Evolutionary conservation across 2,113 vertebrate species (phyloP).

Genomic region (Taxidea taxus): DNA sequence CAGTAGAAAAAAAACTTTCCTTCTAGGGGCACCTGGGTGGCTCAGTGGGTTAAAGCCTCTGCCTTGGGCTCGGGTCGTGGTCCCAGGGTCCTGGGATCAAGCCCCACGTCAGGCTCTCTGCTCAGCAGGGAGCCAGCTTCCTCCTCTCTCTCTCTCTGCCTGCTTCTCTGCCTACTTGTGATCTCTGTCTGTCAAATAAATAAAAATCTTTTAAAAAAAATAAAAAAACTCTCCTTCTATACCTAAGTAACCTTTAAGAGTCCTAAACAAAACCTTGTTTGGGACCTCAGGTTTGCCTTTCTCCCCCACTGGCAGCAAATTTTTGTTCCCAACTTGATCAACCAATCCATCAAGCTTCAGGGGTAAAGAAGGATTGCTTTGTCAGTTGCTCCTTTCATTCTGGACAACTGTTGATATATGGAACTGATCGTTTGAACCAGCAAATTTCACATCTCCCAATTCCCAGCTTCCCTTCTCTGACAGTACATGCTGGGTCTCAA

Average conservation of each 20-base stretch:
- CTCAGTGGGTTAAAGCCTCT: too few relatives aligned
- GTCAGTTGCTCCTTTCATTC: slow-evolving; percentile 40
- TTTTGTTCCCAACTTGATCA: slow-evolving; percentile 48
- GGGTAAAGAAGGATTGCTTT: slow-evolving; percentile 38
- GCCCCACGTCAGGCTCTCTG: too few relatives aligned
- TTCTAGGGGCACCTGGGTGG: too few relatives aligned
- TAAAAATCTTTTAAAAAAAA: too few relatives aligned
- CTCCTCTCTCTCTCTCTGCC: too few relatives aligned
- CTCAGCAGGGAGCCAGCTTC: too few relatives aligned
- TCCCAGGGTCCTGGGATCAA: too few relatives aligned
- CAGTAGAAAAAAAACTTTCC: neutral
- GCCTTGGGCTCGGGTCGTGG: too few relatives aligned
- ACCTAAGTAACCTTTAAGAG: neutral
- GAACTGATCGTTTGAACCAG: slow-evolving; percentile 28
- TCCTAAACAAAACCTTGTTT: slow-evolving; percentile 20
- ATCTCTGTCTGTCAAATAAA: too few relatives aligned
- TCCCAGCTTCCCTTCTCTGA: neutral
- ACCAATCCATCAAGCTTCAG: slow-evolving; percentile 45
- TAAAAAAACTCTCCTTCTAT: neutral
- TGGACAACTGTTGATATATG: slow-evolving; percentile 22
- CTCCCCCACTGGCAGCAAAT: neutral
- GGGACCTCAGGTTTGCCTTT: neutral
- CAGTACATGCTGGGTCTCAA: neutral
- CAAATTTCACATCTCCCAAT: slow-evolving; percentile 42
- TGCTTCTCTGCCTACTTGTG: too few relatives aligned